Evolutionary conservation across 2,797 vertebrate species (phyloP).

Genomic region (Dendrocincla fuliginosa): DNA sequence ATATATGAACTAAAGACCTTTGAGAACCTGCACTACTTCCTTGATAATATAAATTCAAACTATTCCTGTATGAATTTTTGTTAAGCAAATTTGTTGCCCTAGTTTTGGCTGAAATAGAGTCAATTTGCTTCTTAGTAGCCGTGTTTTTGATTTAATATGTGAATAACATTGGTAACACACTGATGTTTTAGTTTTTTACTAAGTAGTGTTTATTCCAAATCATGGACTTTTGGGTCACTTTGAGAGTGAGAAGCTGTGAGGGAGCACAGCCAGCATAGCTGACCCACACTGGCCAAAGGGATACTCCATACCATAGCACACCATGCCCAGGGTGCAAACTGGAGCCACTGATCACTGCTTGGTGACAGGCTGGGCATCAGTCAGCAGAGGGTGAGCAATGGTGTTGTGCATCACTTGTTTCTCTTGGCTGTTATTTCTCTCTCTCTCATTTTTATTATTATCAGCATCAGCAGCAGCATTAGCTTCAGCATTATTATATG

Average conservation of each 20-base stretch:
- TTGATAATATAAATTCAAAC: neutral
- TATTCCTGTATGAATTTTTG: neutral
- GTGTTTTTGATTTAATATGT: neutral
- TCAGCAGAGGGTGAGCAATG: neutral
- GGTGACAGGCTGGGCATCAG: neutral
- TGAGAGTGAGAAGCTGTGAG: neutral
- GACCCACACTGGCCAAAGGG: neutral
- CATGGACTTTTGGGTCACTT: neutral
- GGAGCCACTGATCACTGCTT: neutral
- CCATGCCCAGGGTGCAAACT: neutral
- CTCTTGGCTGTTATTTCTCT: neutral
- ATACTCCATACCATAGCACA: fast-evolving
- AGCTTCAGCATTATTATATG: neutral
- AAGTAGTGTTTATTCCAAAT: neutral
- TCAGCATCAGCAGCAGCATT: neutral
- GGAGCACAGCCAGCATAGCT: neutral
- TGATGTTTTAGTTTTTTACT: neutral
- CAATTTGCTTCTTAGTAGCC: neutral
- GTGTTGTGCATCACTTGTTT: neutral
- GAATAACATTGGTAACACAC: neutral
- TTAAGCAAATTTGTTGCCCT: neutral
- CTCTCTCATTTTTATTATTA: neutral
- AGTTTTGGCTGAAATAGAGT: neutral
- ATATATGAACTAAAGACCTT: neutral
- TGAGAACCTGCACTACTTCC: neutral